Conservation (phyloP, 2,113 vertebrate genomes). For the Pachyramphus minor region DNA sequence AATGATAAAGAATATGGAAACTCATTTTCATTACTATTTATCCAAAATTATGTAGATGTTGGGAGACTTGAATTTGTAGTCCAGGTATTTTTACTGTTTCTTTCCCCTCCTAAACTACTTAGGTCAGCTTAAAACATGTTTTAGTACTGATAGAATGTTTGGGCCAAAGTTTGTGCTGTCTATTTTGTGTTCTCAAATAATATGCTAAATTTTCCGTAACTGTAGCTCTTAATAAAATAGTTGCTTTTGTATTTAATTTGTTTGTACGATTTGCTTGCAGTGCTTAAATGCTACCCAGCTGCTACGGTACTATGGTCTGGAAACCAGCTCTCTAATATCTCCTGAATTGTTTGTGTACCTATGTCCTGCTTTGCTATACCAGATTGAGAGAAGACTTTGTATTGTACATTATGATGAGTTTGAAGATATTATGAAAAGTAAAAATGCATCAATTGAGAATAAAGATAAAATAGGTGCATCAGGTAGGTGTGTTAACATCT, state of each 20-base stretch:
- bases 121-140: not conserved
- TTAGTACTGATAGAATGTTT: not conserved
- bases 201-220: not conserved
- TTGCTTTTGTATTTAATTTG: not conserved
- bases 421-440: conserved; percentile 73
- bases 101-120: not conserved
- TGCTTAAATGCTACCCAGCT: conserved; percentile 94
- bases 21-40: not conserved
- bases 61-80: not conserved
- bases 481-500: conserved; percentile 71
- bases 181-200: not conserved
- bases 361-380: conserved; percentile 94
- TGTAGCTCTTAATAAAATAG: not conserved
- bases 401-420: conserved; percentile 87
- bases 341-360: conserved; percentile 86
- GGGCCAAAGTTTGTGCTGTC: not conserved
- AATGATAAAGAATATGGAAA: not conserved
- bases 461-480: conserved; percentile 74
- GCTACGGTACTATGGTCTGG: conserved; percentile 85
- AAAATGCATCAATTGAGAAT: conserved; percentile 56
- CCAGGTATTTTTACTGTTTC: not conserved
- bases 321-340: conserved; percentile 81
- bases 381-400: conserved; percentile 93
- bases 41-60: not conserved
- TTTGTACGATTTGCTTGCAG: conserved; percentile 70